A percentile compares a stretch with the other conserved stretches of the same genome.
phyloP scores from a whole-genome alignment of 2,113 vertebrate genomes.

The Peromyscus californicus region DNA sequence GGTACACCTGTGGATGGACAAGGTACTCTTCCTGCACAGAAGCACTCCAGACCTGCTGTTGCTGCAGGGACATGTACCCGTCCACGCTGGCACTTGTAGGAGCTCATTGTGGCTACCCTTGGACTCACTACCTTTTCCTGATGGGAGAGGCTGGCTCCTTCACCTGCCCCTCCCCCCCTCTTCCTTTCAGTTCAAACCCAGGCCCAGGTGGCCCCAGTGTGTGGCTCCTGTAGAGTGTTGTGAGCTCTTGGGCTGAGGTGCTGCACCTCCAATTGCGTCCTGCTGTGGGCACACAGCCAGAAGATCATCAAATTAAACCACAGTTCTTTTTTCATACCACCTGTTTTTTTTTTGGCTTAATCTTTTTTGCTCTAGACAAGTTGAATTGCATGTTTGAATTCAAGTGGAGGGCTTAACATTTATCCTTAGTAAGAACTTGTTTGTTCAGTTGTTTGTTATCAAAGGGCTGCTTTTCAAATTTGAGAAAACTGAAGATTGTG shows the following conservation, averaged over 20 bases:
- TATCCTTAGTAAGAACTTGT: background rate
- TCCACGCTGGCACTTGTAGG: accelerated
- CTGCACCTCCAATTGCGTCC: background rate
- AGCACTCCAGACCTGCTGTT: accelerated
- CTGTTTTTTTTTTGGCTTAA: background rate
- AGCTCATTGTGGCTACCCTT: background rate
- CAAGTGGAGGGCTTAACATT: slow-evolving; percentile 5
- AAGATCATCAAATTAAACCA: background rate
- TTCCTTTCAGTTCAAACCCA: background rate
- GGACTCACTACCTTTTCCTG: background rate
- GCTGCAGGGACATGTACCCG: no score
- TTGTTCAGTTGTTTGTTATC: background rate
- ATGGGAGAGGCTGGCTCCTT: background rate
- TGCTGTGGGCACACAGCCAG: background rate
- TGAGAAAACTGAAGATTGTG: background rate
- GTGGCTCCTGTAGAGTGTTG: no score
- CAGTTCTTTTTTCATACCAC: background rate
- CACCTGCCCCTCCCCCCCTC: background rate
- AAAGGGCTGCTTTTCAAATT: background rate
- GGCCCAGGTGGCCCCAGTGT: background rate
- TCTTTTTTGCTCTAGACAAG: slow-evolving; percentile 24
- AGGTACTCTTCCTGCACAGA: background rate
- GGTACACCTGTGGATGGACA: background rate
- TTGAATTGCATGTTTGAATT: background rate
- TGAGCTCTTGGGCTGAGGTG: background rate